Evolutionary conservation across 2,888 invertebrate genomes (phyloP).

Genomic region (Drosophila stalkeri): DNA sequence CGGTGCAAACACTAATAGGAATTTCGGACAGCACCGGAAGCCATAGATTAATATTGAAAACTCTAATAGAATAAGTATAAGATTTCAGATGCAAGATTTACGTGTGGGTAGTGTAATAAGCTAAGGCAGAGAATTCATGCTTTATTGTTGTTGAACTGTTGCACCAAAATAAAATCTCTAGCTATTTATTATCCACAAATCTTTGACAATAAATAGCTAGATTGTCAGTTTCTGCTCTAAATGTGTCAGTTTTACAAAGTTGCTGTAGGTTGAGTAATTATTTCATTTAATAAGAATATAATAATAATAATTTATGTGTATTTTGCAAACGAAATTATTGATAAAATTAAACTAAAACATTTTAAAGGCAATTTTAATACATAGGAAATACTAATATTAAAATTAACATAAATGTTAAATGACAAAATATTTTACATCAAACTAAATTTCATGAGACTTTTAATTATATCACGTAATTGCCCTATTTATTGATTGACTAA

Average conservation of each 20-base stretch:
- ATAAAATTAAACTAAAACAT: neutral
- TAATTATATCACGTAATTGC: too few relatives aligned
- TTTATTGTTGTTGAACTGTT: neutral
- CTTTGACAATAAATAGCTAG: neutral
- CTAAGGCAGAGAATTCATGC: neutral
- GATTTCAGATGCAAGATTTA: neutral
- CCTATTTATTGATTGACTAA: too few relatives aligned
- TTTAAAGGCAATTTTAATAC: neutral
- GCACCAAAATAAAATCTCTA: neutral
- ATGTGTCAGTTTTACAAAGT: neutral
- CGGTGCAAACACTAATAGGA: slow-evolving; percentile 55
- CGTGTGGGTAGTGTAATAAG: neutral
- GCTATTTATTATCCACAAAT: neutral
- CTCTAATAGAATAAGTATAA: slow-evolving; percentile 14
- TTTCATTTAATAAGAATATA: too few relatives aligned
- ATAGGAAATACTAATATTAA: neutral
- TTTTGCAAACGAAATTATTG: neutral
- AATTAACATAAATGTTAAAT: neutral
- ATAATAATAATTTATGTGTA: neutral
- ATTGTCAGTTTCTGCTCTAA: neutral
- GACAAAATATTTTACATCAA: too few relatives aligned
- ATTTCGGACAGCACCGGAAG: slow-evolving; percentile 39
- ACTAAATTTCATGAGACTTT: too few relatives aligned
- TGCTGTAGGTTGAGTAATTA: neutral
- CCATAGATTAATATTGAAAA: slow-evolving; percentile 26